Conservation (phyloP, 2,797 vertebrate genomes). For the Enteromius anoplus region DNA sequence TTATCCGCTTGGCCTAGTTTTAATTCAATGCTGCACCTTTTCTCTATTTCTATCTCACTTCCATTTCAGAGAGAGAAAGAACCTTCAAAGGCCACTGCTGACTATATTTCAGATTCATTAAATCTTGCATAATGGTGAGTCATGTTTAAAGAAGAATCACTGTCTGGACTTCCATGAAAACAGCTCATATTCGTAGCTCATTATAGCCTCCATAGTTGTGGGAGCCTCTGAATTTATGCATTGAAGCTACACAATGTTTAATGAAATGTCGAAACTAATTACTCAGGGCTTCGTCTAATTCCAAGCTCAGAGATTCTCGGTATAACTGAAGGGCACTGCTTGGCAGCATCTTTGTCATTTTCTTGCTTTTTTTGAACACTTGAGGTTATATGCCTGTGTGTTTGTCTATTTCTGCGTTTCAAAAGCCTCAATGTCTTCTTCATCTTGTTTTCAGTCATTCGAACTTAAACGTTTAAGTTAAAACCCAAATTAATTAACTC, state of each 20-base stretch:
- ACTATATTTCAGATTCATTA: constrained; percentile 55
- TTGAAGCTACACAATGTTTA: constrained; percentile 47
- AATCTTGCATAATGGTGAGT: constrained; percentile 53
- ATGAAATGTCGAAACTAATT: constrained; percentile 59
- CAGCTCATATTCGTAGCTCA: constrained; percentile 44
- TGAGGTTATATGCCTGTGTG: neutral
- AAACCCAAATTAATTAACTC: neutral
- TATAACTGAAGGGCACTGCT: constrained; percentile 32
- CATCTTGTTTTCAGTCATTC: neutral
- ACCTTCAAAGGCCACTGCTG: constrained; percentile 46
- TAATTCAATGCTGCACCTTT: constrained; percentile 31
- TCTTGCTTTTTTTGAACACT: neutral
- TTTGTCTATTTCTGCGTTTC: neutral
- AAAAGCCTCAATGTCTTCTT: neutral
- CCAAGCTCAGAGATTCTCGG: constrained; percentile 34
- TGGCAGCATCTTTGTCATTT: constrained; percentile 13
- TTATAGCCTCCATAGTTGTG: constrained; percentile 51
- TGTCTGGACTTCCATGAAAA: constrained; percentile 44
- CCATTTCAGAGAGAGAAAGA: constrained; percentile 6
- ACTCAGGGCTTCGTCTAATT: constrained; percentile 48
- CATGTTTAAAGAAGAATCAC: constrained; percentile 49
- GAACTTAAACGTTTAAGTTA: neutral
- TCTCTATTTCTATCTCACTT: neutral
- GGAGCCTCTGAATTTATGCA: constrained; percentile 39
- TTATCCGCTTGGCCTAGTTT: constrained; percentile 36